A percentile compares a stretch with the other conserved stretches of the same genome.
These are phyloP conservation scores for Atta texana DNA, from an alignment of 1,140 invertebrate genomes.

Conservation along the genomic window DNA sequence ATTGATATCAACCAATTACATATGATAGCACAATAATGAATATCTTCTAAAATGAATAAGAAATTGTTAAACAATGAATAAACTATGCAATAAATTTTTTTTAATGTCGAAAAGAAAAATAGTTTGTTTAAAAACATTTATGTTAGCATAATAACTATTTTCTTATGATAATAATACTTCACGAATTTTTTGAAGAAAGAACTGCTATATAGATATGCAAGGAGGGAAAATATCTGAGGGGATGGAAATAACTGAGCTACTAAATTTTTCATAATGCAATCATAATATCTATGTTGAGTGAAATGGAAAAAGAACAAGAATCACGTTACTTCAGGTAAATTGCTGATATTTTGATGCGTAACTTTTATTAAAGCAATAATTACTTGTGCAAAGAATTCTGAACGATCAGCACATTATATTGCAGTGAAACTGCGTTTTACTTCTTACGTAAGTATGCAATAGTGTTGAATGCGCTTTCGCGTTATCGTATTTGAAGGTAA, in stretches of 20 bases:
- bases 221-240: neutral
- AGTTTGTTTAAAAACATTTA: neutral
- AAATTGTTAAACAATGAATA: neutral
- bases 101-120: too few species aligned
- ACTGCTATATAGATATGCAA: neutral
- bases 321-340: neutral
- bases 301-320: neutral
- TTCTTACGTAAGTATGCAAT: neutral
- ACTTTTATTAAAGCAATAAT: slow-evolving; percentile 4
- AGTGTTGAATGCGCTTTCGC: neutral
- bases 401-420: neutral
- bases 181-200: neutral
- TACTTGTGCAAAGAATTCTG: neutral
- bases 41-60: neutral
- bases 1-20: slow-evolving; percentile 1
- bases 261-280: neutral
- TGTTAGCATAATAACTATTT: neutral
- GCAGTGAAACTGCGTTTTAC: neutral
- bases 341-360: neutral
- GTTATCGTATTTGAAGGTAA: slow-evolving; percentile 2
- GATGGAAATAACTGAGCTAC: neutral
- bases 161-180: neutral
- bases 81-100: neutral
- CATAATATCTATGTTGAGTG: neutral
- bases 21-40: neutral